Evolutionary conservation across 1,140 invertebrate species (phyloP).

Genomic region (Dendroctonus ponderosae): DNA sequence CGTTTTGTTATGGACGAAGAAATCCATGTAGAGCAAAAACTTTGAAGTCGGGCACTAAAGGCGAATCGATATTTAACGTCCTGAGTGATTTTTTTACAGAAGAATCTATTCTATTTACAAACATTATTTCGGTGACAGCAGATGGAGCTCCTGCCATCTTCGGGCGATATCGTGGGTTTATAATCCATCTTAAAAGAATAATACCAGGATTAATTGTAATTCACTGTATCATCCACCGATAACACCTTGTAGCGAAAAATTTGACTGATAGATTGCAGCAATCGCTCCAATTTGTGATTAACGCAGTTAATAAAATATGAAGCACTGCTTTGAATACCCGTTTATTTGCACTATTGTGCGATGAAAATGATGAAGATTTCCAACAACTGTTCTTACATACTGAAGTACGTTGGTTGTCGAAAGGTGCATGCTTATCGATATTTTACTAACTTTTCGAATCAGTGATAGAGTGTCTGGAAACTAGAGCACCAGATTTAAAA

Average conservation of each 20-base stretch:
- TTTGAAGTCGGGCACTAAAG: conserved; percentile 50
- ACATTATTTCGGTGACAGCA: no score
- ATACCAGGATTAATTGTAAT: neutral
- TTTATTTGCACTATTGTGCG: conserved; percentile 49
- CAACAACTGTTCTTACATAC: conserved; percentile 46
- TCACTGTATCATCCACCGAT: conserved; percentile 20
- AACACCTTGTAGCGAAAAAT: conserved; percentile 22
- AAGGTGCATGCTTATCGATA: no score
- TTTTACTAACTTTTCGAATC: conserved; percentile 6
- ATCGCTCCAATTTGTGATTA: conserved; percentile 32
- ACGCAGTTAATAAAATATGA: conserved; percentile 45
- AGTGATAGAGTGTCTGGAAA: neutral
- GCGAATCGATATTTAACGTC: conserved; percentile 49
- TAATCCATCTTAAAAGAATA: conserved; percentile 17
- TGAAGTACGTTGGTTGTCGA: conserved; percentile 7
- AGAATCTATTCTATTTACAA: no score
- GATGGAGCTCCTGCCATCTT: conserved; percentile 41
- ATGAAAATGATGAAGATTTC: conserved; percentile 50
- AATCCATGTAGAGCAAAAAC: conserved; percentile 46
- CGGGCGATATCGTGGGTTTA: conserved; percentile 35
- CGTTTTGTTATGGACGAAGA: conserved; percentile 48
- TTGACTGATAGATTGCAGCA: conserved; percentile 25
- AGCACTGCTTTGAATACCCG: conserved; percentile 45
- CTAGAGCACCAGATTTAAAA: conserved; percentile 3
- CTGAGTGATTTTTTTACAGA: no score